A percentile compares a stretch with the other conserved stretches of the same genome.
These are phyloP conservation scores for Sarcophaga peregrina DNA, from an alignment of 1,140 invertebrate species.

Conservation along the genomic window DNA sequence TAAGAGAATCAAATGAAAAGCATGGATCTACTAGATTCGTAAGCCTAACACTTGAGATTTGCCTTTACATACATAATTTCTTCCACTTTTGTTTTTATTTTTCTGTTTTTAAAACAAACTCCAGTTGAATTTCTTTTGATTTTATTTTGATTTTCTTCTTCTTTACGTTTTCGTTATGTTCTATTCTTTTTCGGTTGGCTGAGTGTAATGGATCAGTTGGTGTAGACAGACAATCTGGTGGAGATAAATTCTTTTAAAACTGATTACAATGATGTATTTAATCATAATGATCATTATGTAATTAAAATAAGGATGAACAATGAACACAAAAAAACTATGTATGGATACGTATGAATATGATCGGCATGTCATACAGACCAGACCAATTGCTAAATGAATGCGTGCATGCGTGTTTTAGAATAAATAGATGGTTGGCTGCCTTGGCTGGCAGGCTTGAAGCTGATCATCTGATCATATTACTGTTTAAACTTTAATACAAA, in stretches of 20 bases:
- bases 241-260: neutral
- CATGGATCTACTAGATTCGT: neutral
- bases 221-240: neutral
- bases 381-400: neutral
- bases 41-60: neutral
- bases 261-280: neutral
- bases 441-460: neutral
- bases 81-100: neutral
- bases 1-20: neutral
- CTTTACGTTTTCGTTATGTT: neutral
- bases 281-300: neutral
- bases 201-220: slow-evolving; percentile 4
- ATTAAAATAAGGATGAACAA: neutral
- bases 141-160: neutral
- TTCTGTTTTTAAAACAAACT: neutral
- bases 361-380: neutral
- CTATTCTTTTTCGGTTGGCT: slow-evolving; percentile 13
- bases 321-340: neutral
- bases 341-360: neutral
- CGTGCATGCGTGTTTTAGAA: neutral
- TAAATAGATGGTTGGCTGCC: neutral
- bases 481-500: neutral
- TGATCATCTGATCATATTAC: neutral
- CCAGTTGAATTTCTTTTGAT: neutral
- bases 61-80: too few relatives aligned